phyloP scores from a whole-genome alignment of 2,113 vertebrate genomes.

The Boulengeromyrus knoepffleri region DNA sequence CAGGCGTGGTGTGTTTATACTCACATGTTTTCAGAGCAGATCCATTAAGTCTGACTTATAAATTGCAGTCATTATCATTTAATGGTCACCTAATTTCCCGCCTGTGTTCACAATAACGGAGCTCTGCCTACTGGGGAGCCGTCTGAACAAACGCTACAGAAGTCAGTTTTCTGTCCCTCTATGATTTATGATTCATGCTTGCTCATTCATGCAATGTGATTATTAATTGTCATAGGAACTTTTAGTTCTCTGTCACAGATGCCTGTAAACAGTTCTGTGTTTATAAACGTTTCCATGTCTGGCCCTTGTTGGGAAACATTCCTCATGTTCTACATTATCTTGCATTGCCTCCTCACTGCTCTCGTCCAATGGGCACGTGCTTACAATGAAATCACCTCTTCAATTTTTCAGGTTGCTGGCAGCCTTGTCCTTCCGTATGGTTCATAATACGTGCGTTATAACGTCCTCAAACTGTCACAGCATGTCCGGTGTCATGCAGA shows the following conservation, averaged over 20 bases:
- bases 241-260: background rate
- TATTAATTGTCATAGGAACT: background rate
- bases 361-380: background rate
- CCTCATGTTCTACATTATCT: background rate
- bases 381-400: background rate
- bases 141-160: background rate
- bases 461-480: background rate
- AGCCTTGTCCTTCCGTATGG: background rate
- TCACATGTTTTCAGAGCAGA: background rate
- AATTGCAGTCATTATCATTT: constrained; percentile 21
- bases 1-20: background rate
- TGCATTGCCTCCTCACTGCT: background rate
- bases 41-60: constrained; percentile 18
- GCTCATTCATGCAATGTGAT: background rate
- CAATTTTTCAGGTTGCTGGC: background rate
- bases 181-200: background rate
- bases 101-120: constrained; percentile 6
- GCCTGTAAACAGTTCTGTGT: background rate
- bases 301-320: background rate
- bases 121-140: background rate
- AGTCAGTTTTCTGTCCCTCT: background rate
- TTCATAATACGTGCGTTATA: background rate
- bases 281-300: background rate
- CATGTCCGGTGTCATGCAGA: background rate
- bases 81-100: constrained; percentile 12